Conservation (phyloP, 1,140 invertebrate species). For the Nasonia vitripennis region DNA sequence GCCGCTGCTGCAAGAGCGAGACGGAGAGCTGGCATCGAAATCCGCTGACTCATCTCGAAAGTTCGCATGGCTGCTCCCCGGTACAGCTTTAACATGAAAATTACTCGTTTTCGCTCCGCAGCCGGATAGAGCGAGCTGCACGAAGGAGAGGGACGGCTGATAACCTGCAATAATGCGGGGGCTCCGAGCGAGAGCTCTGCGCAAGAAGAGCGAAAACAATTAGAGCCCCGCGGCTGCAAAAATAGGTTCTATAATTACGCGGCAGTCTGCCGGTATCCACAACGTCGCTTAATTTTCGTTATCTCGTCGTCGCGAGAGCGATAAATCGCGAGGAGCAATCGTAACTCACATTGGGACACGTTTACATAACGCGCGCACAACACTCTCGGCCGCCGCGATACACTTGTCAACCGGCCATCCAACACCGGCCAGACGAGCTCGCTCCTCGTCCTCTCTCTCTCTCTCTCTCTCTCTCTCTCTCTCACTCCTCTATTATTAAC, state of each 20-base stretch:
- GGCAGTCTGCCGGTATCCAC: background rate
- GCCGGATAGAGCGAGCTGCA: constrained; percentile 37
- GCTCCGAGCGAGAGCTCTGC: background rate
- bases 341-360: background rate
- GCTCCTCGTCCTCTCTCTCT: background rate
- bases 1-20: background rate
- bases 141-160: constrained; percentile 50
- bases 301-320: background rate
- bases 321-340: background rate
- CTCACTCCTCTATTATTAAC: constrained; percentile 22
- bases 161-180: constrained; percentile 29
- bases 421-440: background rate
- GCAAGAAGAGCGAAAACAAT: constrained; percentile 54
- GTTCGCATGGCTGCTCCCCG: constrained; percentile 60
- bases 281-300: background rate
- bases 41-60: constrained; percentile 58
- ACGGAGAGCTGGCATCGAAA: constrained; percentile 51
- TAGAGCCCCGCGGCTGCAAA: constrained; percentile 55
- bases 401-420: constrained; percentile 20
- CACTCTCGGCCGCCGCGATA: background rate
- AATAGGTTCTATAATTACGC: constrained; percentile 43
- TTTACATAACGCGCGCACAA: constrained; percentile 14
- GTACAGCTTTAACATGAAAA: constrained; percentile 63
- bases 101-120: constrained; percentile 59
- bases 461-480: background rate